phyloP scores from a whole-genome alignment of 2,797 vertebrate species.

The Gymnothorax javanicus region DNA sequence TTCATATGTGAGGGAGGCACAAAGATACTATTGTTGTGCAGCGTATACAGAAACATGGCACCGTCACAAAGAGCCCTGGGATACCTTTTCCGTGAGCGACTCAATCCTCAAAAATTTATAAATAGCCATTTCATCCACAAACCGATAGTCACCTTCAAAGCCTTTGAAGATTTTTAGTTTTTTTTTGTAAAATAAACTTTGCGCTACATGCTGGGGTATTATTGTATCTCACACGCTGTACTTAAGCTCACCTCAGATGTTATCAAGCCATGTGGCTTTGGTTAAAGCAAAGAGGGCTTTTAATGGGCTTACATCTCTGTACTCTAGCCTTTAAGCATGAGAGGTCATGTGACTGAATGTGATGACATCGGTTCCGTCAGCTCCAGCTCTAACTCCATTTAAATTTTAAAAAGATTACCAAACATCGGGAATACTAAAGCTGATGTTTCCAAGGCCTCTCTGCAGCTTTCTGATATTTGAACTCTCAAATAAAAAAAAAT shows the following conservation, averaged over 20 bases:
- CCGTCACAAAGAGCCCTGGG: background rate
- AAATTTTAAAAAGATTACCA: background rate
- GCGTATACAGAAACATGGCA: background rate
- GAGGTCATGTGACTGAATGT: background rate
- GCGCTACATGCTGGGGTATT: background rate
- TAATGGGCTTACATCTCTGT: background rate
- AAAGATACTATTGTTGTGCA: background rate
- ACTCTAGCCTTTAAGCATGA: background rate
- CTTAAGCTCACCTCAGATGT: background rate
- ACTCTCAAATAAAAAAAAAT: background rate
- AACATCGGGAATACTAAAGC: background rate
- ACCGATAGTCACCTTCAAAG: background rate
- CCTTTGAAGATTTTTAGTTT: background rate
- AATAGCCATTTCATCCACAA: background rate
- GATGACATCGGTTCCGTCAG: background rate
- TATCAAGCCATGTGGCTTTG: background rate
- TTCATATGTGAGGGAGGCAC: background rate
- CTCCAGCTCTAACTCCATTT: background rate
- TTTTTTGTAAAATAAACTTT: background rate
- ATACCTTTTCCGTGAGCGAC: background rate
- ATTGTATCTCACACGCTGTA: background rate
- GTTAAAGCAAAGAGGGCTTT: background rate
- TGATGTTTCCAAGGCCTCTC: too few relatives aligned
- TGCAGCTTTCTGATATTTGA: too few relatives aligned
- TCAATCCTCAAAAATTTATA: background rate